A percentile compares a stretch with the other conserved stretches of the same genome.
phyloP scores from a whole-genome alignment of 2,888 invertebrate species.

The Belgica antarctica region DNA sequence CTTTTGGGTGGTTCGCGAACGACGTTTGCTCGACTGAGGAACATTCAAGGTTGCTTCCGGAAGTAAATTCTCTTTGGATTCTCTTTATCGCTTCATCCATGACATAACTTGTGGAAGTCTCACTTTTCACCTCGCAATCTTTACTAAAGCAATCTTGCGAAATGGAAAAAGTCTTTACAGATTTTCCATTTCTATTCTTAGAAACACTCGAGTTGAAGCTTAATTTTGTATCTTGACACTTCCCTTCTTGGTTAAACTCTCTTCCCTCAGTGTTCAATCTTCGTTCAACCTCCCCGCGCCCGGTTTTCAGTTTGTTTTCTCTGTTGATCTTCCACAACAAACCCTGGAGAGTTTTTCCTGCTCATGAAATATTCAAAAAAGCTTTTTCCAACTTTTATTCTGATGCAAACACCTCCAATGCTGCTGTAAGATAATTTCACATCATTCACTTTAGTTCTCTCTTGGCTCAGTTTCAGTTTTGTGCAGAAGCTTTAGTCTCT shows the following conservation, averaged over 20 bases:
- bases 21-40: not conserved
- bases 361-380: constrained; percentile 36
- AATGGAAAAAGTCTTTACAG: not conserved
- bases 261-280: not conserved
- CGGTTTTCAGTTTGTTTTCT: not conserved
- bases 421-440: not conserved
- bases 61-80: too few relatives aligned
- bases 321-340: too few relatives aligned
- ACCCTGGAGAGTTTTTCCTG: not conserved
- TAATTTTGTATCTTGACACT: constrained; percentile 30
- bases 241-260: not conserved
- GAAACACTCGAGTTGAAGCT: constrained; percentile 16
- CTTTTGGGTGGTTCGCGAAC: not conserved
- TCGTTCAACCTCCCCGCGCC: not conserved
- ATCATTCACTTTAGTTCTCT: not conserved
- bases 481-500: too few relatives aligned
- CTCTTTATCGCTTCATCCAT: not conserved
- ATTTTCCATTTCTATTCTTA: not conserved
- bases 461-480: too few relatives aligned
- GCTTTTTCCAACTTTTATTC: not conserved
- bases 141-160: too few relatives aligned
- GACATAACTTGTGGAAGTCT: not conserved
- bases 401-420: not conserved
- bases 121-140: too few relatives aligned
- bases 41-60: too few relatives aligned